A percentile compares a stretch with the other conserved stretches of the same genome.
These are phyloP conservation scores for Pyrgus malvae DNA, from an alignment of 2,888 invertebrate genomes.

Conservation along the genomic window DNA sequence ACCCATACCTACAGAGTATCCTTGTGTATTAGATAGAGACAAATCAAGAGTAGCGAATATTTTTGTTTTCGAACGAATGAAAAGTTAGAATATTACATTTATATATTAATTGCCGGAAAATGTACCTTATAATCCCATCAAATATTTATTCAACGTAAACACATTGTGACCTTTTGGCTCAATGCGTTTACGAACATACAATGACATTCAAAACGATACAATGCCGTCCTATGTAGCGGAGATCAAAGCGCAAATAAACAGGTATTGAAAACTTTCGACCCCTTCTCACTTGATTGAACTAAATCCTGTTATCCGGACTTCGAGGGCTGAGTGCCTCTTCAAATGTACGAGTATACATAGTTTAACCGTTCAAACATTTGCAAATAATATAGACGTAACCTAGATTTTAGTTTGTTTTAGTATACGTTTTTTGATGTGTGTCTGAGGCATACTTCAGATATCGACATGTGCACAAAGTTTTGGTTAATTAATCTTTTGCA, in stretches of 20 bases:
- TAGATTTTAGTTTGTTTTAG: not conserved
- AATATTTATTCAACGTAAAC: not conserved
- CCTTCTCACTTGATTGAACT: slow-evolving; percentile 43
- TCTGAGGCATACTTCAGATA: not conserved
- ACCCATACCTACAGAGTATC: too few relatives aligned
- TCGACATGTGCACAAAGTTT: too few relatives aligned
- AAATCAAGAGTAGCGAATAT: too few relatives aligned
- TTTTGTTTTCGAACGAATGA: too few relatives aligned
- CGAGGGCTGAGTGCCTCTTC: slow-evolving; percentile 38
- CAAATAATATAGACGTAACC: slow-evolving; percentile 5
- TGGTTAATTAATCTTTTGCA: too few relatives aligned
- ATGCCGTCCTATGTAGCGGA: slow-evolving; percentile 29
- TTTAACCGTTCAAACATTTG: slow-evolving; percentile 35
- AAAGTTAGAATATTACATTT: too few relatives aligned
- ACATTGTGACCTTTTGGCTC: slow-evolving; percentile 6
- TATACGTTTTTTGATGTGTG: not conserved
- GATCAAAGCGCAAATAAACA: slow-evolving; percentile 43
- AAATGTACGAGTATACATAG: slow-evolving; percentile 39
- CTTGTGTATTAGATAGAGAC: too few relatives aligned
- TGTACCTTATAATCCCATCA: not conserved
- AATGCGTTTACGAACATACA: slow-evolving; percentile 8
- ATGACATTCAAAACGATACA: slow-evolving; percentile 21
- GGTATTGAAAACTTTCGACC: slow-evolving; percentile 38
- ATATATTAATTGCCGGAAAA: too few relatives aligned
- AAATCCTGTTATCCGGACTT: slow-evolving; percentile 42